phyloP scores from a whole-genome alignment of 2,888 invertebrate species.

The Melanostoma mellinum region DNA sequence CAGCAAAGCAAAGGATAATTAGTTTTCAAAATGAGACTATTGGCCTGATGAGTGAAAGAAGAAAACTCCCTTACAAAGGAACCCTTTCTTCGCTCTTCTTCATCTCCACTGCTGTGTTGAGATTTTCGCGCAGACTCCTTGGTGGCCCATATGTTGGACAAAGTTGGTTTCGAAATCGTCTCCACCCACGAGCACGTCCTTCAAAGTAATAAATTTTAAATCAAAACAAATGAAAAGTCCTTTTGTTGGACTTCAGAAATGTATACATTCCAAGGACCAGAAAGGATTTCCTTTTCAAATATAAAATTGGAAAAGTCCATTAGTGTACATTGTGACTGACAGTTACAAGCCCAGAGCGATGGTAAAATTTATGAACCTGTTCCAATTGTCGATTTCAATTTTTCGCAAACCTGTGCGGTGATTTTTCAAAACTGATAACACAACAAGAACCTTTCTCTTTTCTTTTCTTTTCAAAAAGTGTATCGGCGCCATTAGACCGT shows the following conservation, averaged over 20 bases:
- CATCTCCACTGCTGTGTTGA: neutral
- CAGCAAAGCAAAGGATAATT: conserved; percentile 33
- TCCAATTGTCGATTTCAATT: conserved; percentile 50
- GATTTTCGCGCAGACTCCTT: conserved; percentile 8
- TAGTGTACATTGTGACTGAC: conserved; percentile 40
- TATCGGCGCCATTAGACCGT: conserved; percentile 51
- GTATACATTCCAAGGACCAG: conserved; percentile 13
- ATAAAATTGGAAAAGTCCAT: conserved; percentile 28
- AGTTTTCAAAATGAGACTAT: conserved; percentile 7
- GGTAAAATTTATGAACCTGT: conserved; percentile 44
- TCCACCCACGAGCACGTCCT: conserved; percentile 40
- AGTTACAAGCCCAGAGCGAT: conserved; percentile 4
- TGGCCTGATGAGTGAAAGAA: conserved; percentile 10
- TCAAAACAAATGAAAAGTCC: conserved; percentile 53
- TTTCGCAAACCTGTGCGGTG: conserved; percentile 60
- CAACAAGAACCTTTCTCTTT: conserved; percentile 30
- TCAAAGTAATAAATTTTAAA: conserved; percentile 45
- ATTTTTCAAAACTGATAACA: conserved; percentile 59
- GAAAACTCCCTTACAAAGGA: neutral
- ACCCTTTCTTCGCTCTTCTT: neutral
- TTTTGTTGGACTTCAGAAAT: conserved; percentile 6
- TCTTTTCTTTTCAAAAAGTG: neutral
- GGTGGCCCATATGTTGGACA: conserved; percentile 65
- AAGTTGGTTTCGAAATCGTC: conserved; percentile 8
- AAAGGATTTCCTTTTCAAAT: neutral